Percentiles rank a stretch among this genome's conserved stretches.
Evolutionary conservation across 2,888 invertebrate genomes (phyloP).

Genomic region (Camptogramma bilineatum): DNA sequence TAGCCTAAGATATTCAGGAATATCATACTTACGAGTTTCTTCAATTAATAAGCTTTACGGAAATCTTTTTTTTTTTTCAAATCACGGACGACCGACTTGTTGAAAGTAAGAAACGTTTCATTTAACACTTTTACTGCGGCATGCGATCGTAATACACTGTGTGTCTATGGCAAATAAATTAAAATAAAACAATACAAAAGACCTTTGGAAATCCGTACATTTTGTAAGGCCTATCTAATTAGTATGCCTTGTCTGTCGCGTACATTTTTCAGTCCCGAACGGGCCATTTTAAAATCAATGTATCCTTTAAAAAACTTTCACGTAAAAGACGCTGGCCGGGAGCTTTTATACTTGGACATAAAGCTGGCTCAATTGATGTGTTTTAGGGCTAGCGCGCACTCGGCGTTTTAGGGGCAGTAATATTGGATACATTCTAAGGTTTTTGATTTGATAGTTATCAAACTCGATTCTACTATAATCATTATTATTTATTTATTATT

Average conservation of each 20-base stretch:
- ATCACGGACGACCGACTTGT: too few relatives aligned
- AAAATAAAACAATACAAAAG: neutral
- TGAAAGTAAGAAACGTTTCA: too few relatives aligned
- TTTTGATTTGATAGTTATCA: too few relatives aligned
- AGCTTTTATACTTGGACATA: slow-evolving; percentile 29
- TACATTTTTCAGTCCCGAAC: slow-evolving; percentile 27
- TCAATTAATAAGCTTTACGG: neutral
- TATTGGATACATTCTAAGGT: neutral
- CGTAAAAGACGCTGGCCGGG: slow-evolving; percentile 27
- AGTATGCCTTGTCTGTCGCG: slow-evolving; percentile 25
- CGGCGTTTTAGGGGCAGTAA: slow-evolving; percentile 1
- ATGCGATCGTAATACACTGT: neutral
- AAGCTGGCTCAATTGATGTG: slow-evolving; percentile 25
- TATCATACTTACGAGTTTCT: too few relatives aligned
- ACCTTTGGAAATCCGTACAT: neutral
- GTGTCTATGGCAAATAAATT: neutral
- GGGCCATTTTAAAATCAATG: slow-evolving; percentile 38
- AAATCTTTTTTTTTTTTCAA: too few relatives aligned
- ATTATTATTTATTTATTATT: too few relatives aligned
- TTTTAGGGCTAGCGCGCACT: slow-evolving; percentile 17
- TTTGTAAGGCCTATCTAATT: slow-evolving; percentile 18
- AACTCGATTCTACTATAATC: too few relatives aligned
- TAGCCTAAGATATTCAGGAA: too few relatives aligned
- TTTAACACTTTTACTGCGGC: neutral
- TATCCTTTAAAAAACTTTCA: slow-evolving; percentile 38